phyloP scores from a whole-genome alignment of 1,140 invertebrate genomes.

The Pogonus chalceus region DNA sequence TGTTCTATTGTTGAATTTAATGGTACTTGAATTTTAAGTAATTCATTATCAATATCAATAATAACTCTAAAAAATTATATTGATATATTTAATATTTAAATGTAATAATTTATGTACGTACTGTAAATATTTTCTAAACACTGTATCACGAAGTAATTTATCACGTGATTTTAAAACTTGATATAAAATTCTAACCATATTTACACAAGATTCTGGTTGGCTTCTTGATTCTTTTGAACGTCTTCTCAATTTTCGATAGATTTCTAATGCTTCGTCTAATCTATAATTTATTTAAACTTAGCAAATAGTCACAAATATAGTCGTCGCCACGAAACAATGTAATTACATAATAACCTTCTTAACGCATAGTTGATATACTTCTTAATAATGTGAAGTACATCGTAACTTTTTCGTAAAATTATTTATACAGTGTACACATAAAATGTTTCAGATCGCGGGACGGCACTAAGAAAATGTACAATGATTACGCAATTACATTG shows the following conservation, averaged over 20 bases:
- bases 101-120: not conserved
- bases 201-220: slow-evolving; percentile 31
- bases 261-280: slow-evolving; percentile 19
- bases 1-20: slow-evolving; percentile 33
- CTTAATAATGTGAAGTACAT: too few relatives aligned
- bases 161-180: slow-evolving; percentile 36
- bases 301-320: too few relatives aligned
- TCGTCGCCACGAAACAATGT: too few relatives aligned
- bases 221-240: slow-evolving; percentile 25
- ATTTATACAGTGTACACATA: too few relatives aligned
- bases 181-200: slow-evolving; percentile 35
- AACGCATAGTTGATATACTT: too few relatives aligned
- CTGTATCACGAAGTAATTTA: slow-evolving; percentile 33
- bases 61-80: slow-evolving; percentile 24
- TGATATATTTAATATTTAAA: not conserved
- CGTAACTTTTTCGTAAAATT: too few relatives aligned
- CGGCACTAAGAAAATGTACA: too few relatives aligned
- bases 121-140: slow-evolving; percentile 33
- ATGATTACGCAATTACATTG: too few relatives aligned
- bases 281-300: too few relatives aligned
- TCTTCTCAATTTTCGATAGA: slow-evolving; percentile 29
- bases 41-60: slow-evolving; percentile 35
- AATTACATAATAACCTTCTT: too few relatives aligned
- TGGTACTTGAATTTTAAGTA: slow-evolving; percentile 33
- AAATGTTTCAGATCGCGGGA: too few relatives aligned